Evolutionary conservation across 2,113 vertebrate species (phyloP), one percentile per base, ranked within the genome.

Genomic region (Tachuris rubrigastra): DNA sequence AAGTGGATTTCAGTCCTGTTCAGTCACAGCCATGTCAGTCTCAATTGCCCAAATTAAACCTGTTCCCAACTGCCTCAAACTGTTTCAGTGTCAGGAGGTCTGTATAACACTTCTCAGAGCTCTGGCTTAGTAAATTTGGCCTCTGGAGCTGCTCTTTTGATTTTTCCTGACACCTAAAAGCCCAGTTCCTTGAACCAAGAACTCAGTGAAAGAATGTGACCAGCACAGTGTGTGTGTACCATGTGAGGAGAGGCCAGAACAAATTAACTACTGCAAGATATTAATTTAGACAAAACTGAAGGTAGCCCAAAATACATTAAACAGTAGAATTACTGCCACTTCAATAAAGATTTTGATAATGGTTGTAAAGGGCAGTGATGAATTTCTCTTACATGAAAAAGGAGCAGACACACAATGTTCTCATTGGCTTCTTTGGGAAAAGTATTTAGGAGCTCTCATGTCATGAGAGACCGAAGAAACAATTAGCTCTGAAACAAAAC

Each of bases 1-100:
- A 87, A 90, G 75, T 90, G 72, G 68, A 63, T 88, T 94, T 92
- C 50, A 83, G 21, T 67, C 50, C 89, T 16, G n/a, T 12, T 95
- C 85, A 63, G 55, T 67, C 80, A 67, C 62, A 82, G 63, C 52
- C 14, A 27, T n/a, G 58, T 89, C 81, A 94, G 73, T 49, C 28
- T 76, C 67, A 77, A 53, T 65, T 73, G 73, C 63, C 11, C 58
- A 83, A 76, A 91, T 58, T 15, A 68, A 62, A 47, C 41, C 33
- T 68, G 53, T 69, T 91, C 31, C 53, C 52, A 89, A 66, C 24
- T 76, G 77, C 53, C 50, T 81, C 30, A 16, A 56, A 12, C 49
- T 72, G n/a, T 8, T 60, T 44, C 23, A n/a, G 41, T 79, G 72
- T 78, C 80, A 81, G 50, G 60, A 46, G 53, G 58, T 65, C 50